phyloP scores from a whole-genome alignment of 1,140 invertebrate species.

The Mycetomoellerius zeteki region DNA sequence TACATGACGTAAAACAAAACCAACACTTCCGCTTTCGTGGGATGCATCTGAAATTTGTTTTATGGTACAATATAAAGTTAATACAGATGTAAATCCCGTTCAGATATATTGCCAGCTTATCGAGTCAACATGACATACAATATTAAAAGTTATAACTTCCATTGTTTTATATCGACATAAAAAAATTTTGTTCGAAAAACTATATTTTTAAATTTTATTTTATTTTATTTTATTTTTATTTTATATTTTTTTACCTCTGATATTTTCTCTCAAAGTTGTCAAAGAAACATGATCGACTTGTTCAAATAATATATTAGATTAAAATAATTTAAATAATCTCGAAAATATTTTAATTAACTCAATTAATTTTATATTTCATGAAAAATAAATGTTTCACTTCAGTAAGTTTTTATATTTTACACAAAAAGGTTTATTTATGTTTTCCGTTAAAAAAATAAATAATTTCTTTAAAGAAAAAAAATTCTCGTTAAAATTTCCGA shows the following conservation, averaged over 20 bases:
- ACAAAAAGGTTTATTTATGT: background rate
- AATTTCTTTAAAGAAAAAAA: background rate
- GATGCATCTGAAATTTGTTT: constrained; percentile 54
- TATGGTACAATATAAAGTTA: constrained; percentile 19
- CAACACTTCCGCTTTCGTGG: background rate
- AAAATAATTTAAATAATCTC: background rate
- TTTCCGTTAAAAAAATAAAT: background rate
- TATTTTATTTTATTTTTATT: background rate
- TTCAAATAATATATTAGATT: constrained; percentile 1
- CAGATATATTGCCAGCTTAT: constrained; percentile 13
- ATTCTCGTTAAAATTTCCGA: background rate
- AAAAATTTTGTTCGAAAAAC: background rate
- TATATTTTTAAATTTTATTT: background rate
- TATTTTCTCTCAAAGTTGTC: background rate
- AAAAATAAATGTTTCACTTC: no score
- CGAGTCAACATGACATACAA: background rate
- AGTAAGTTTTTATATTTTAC: background rate
- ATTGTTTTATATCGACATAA: background rate
- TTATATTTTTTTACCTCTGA: background rate
- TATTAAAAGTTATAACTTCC: constrained; percentile 26
- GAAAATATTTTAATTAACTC: background rate
- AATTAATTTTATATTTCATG: no score
- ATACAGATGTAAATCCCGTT: constrained; percentile 17
- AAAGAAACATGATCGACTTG: background rate
- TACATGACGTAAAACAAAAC: constrained; percentile 23